These are phyloP conservation scores for Trachelus stipa DNA, from an alignment of 2,888 invertebrate species.

Conservation along the genomic window DNA sequence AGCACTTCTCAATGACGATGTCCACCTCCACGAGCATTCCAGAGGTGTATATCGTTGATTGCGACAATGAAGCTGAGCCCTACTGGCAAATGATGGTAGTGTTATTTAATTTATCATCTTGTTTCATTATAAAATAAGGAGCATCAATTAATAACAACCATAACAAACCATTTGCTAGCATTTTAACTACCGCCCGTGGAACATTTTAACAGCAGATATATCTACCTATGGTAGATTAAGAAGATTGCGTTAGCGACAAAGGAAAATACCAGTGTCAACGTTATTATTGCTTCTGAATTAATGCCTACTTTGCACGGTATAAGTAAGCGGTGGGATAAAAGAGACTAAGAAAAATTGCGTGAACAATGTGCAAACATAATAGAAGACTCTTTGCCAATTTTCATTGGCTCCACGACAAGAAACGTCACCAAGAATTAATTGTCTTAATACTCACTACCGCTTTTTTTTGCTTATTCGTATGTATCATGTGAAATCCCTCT, in stretches of 20 bases:
- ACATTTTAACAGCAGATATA: not conserved
- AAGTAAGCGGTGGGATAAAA: not conserved
- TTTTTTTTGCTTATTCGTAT: not conserved
- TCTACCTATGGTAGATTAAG: not conserved
- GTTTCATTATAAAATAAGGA: not conserved
- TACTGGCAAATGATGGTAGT: conserved; percentile 57
- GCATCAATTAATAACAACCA: not conserved
- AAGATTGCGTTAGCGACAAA: not conserved
- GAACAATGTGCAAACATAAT: not conserved
- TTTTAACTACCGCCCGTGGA: not conserved
- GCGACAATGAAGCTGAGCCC: conserved; percentile 54
- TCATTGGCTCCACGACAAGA: not conserved
- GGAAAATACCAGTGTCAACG: not conserved
- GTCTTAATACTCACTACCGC: not conserved
- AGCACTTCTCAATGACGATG: not conserved
- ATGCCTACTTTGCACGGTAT: not conserved
- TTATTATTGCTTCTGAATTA: not conserved
- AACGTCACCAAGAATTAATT: not conserved
- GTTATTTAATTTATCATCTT: not conserved
- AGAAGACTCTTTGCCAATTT: not conserved
- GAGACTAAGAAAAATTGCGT: not conserved
- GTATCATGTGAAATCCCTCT: not conserved
- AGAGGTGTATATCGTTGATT: conserved; percentile 53
- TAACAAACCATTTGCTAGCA: not conserved
- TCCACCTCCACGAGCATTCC: conserved; percentile 36